Conservation (phyloP, 2,113 vertebrate genomes). For the Psephotus haematonotus region DNA sequence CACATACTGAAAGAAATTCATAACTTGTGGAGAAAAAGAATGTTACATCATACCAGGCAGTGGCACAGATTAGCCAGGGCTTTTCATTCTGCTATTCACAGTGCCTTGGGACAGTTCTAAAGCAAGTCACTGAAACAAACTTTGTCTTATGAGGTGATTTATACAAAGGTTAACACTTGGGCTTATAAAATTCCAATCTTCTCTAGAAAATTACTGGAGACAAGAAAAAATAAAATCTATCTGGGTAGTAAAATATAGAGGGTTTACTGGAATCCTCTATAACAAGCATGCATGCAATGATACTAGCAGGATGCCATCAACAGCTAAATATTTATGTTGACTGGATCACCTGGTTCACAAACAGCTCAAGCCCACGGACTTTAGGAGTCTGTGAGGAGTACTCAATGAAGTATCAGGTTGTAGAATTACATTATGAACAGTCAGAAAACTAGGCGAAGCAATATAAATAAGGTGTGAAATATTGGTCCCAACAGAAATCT, state of each 20-base stretch:
- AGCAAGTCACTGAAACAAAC: background rate
- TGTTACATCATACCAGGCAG: background rate
- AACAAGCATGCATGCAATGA: background rate
- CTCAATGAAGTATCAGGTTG: background rate
- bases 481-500: background rate
- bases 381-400: background rate
- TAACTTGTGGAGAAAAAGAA: background rate
- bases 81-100: background rate
- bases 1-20: background rate
- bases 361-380: background rate
- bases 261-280: background rate
- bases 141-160: background rate
- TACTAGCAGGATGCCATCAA: background rate
- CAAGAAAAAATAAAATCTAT: background rate
- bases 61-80: accelerated
- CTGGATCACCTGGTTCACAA: background rate
- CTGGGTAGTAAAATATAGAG: background rate
- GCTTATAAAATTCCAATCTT: background rate
- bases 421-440: background rate
- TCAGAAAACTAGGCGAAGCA: background rate
- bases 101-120: background rate
- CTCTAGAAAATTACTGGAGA: background rate
- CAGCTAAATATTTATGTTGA: background rate
- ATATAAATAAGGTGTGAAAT: background rate
- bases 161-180: background rate